phyloP scores from a whole-genome alignment of 2,888 invertebrate genomes.

The Tetragnatha montana region DNA sequence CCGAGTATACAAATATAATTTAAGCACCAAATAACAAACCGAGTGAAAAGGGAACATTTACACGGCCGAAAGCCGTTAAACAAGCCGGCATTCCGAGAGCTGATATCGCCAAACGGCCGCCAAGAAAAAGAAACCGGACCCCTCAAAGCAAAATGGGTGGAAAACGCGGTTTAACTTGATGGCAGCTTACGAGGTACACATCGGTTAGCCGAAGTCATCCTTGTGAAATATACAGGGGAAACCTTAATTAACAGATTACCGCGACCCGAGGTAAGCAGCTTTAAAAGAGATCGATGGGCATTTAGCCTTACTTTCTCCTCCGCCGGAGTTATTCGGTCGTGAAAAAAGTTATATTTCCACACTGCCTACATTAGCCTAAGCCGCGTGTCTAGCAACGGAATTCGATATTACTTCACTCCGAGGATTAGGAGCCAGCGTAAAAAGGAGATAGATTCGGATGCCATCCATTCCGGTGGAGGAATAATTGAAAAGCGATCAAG shows the following conservation, averaged over 20 bases:
- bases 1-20: background rate
- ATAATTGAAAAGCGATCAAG: background rate
- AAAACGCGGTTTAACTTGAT: slow-evolving; percentile 20
- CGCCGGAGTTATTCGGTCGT: slow-evolving; percentile 37
- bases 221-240: background rate
- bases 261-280: slow-evolving; percentile 36
- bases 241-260: slow-evolving; percentile 55
- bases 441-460: background rate
- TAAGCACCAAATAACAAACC: background rate
- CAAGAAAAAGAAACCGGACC: slow-evolving; percentile 18
- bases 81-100: background rate
- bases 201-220: background rate
- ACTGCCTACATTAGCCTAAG: slow-evolving; percentile 35
- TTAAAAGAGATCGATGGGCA: slow-evolving; percentile 44
- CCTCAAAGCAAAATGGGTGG: slow-evolving; percentile 20
- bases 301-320: slow-evolving; percentile 26
- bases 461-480: background rate
- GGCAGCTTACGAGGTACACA: background rate
- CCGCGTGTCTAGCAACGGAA: slow-evolving; percentile 10
- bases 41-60: background rate
- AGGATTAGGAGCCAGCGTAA: slow-evolving; percentile 13
- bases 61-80: background rate
- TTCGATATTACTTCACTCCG: slow-evolving; percentile 18
- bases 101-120: background rate
- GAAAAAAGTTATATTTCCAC: slow-evolving; percentile 35